Conservation (phyloP, 2,888 invertebrate genomes). For the Acanthosoma haemorrhoidale region DNA sequence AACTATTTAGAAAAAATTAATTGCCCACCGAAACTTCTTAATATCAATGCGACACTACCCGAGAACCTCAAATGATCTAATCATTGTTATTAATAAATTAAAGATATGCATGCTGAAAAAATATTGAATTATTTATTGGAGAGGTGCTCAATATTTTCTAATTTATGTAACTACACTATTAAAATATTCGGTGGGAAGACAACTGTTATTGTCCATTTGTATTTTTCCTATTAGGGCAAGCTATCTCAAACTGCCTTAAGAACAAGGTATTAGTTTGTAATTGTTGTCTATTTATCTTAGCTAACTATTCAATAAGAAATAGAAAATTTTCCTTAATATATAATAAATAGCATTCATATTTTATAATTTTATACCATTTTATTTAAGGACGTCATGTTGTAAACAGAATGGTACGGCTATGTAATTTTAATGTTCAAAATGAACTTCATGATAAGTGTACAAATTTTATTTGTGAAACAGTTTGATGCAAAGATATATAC, state of each 20-base stretch:
- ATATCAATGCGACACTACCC: not conserved
- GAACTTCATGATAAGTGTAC: constrained; percentile 2
- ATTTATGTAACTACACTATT: not conserved
- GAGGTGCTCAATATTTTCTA: not conserved
- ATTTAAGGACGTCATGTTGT: not conserved
- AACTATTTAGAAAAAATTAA: not conserved
- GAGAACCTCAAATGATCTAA: not conserved
- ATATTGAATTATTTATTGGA: not conserved
- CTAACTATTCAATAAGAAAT: not conserved
- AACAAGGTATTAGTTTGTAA: constrained; percentile 17
- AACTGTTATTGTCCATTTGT: not conserved
- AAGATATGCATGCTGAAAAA: not conserved
- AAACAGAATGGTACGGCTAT: not conserved
- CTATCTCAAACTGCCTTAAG: constrained; percentile 8
- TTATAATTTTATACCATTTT: constrained; percentile 26
- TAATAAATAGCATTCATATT: not conserved
- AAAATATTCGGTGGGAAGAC: not conserved
- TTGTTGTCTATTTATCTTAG: not conserved
- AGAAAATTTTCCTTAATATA: not conserved
- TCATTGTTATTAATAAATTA: not conserved
- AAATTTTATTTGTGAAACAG: constrained; percentile 21
- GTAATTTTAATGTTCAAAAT: constrained; percentile 4
- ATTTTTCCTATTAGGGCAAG: not conserved
- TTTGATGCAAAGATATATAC: constrained; percentile 12
- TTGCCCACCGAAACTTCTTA: not conserved